Conservation (phyloP, 53 echinoderm and acorn worm species). For the Stichopus horrens region DNA sequence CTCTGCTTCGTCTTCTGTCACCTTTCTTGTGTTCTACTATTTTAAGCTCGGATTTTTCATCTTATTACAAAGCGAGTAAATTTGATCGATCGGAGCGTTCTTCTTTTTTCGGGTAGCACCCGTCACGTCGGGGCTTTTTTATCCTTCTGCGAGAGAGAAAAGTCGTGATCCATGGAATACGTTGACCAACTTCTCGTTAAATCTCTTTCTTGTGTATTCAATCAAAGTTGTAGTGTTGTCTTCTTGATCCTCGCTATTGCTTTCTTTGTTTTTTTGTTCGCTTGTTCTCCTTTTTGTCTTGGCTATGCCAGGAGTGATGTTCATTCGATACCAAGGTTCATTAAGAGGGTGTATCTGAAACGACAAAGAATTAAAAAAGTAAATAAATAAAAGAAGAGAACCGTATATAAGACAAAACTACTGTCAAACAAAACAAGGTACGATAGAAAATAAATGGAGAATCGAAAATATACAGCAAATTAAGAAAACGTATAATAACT, state of each 20-base stretch:
- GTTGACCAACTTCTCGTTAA: not conserved
- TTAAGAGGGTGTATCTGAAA: not conserved
- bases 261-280: not conserved
- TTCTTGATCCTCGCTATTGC: not conserved
- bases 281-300: not conserved
- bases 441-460: too few species aligned
- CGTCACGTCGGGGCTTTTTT: not conserved
- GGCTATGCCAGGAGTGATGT: not conserved
- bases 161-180: not conserved
- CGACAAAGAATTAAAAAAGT: not conserved
- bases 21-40: not conserved
- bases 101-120: not conserved
- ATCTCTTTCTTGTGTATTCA: slow-evolving; percentile 1
- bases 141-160: not conserved
- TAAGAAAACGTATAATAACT: too few species aligned
- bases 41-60: not conserved
- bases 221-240: not conserved
- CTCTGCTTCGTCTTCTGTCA: not conserved
- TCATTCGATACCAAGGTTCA: slow-evolving; percentile 7
- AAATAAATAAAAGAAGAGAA: not conserved
- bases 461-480: too few species aligned
- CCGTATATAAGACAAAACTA: not conserved
- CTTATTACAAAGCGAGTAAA: not conserved
- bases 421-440: too few species aligned
- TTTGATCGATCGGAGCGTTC: not conserved